Evolutionary conservation across 1,140 invertebrate genomes (phyloP).

Genomic region (Formica exsecta): DNA sequence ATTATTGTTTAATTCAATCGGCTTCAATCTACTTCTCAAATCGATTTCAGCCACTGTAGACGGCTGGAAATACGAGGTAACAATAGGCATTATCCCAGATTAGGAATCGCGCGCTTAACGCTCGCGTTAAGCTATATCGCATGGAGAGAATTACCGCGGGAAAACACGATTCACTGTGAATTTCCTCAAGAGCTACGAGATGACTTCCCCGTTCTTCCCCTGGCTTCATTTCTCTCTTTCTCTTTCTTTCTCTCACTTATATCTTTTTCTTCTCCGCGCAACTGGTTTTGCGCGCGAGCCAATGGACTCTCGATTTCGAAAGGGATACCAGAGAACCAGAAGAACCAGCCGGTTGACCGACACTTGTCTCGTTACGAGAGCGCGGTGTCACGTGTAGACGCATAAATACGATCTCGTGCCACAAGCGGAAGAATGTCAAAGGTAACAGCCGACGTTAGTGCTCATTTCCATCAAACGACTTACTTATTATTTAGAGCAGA

Average conservation of each 20-base stretch:
- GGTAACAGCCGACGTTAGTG: conserved; percentile 19
- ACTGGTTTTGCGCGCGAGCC: conserved; percentile 76
- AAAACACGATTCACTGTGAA: conserved; percentile 73
- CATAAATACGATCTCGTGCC: conserved; percentile 55
- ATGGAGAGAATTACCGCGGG: conserved; percentile 68
- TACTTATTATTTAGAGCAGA: not conserved
- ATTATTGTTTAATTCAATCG: conserved; percentile 52
- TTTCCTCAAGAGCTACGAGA: conserved; percentile 54
- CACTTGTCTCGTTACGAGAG: conserved; percentile 73
- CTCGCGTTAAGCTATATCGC: conserved; percentile 41
- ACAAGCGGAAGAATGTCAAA: conserved; percentile 39
- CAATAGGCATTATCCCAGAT: conserved; percentile 55
- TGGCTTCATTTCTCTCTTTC: not conserved
- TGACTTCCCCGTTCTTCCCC: conserved; percentile 4
- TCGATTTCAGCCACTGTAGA: conserved; percentile 20
- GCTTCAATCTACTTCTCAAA: conserved; percentile 36
- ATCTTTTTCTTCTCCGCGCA: conserved; percentile 65
- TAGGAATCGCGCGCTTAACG: conserved; percentile 59
- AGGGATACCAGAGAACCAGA: conserved; percentile 61
- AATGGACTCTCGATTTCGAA: conserved; percentile 78
- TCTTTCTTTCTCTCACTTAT: not conserved
- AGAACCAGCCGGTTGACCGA: conserved; percentile 63
- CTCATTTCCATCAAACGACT: not conserved
- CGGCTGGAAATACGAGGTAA: conserved; percentile 7
- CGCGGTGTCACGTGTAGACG: conserved; percentile 69